A percentile compares a stretch with the other conserved stretches of the same genome.
phyloP scores from a whole-genome alignment of 2,888 invertebrate species.

The Nysson spinosus region DNA sequence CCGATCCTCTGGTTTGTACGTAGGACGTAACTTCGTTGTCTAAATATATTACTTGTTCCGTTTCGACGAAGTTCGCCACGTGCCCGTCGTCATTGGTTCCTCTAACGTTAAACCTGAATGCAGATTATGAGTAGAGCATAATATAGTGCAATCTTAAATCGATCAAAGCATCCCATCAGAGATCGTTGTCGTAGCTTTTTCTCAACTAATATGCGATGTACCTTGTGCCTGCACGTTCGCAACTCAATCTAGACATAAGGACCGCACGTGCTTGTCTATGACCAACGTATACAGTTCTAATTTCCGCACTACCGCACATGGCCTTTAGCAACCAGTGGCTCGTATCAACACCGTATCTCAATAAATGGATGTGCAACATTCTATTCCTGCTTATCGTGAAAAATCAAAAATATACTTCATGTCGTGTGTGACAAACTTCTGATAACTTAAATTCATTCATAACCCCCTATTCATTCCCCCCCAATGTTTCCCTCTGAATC shows the following conservation, averaged over 20 bases:
- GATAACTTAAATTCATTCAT: too few relatives aligned
- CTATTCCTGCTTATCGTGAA: slow-evolving; percentile 84
- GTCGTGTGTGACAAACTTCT: too few relatives aligned
- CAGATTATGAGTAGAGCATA: too few relatives aligned
- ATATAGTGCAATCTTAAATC: background rate
- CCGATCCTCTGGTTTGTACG: slow-evolving; percentile 96
- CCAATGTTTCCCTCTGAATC: too few relatives aligned
- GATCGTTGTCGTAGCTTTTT: background rate
- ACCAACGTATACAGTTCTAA: slow-evolving; percentile 98
- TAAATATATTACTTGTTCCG: slow-evolving; percentile 96
- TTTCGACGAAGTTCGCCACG: slow-evolving; percentile 99
- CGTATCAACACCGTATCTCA: slow-evolving; percentile 94
- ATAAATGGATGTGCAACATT: slow-evolving; percentile 94
- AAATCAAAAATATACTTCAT: background rate
- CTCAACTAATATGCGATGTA: slow-evolving; percentile 55
- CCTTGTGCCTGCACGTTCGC: slow-evolving; percentile 98
- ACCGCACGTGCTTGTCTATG: slow-evolving; percentile 95
- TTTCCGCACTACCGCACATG: slow-evolving; percentile 98
- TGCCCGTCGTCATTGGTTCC: slow-evolving; percentile 99
- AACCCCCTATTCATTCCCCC: too few relatives aligned
- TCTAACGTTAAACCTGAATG: slow-evolving; percentile 95
- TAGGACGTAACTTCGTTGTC: slow-evolving; percentile 95
- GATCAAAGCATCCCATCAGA: background rate
- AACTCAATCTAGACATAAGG: slow-evolving; percentile 96
- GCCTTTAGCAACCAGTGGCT: slow-evolving; percentile 94